These are phyloP conservation scores for Prionchulus punctatus DNA, from an alignment of 2,888 invertebrate genomes.

Conservation along the genomic window DNA sequence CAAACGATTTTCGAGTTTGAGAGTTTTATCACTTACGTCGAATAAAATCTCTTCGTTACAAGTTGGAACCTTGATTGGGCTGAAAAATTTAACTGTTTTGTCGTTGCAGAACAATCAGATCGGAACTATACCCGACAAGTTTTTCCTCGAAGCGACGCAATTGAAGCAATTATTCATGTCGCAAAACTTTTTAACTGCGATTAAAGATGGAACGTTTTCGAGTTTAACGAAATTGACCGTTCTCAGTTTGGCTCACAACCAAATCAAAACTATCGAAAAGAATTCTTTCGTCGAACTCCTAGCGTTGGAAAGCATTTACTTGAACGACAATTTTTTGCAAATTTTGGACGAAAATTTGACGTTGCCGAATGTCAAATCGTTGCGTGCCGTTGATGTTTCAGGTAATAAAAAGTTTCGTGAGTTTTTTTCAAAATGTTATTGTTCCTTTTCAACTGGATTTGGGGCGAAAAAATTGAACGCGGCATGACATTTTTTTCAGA, in stretches of 20 bases:
- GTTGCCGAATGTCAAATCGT: no score
- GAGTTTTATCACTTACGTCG: conserved; percentile 22
- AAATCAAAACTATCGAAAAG: conserved; percentile 11
- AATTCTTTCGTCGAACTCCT: conserved; percentile 7
- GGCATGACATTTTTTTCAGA: no score
- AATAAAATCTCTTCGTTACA: conserved; percentile 18
- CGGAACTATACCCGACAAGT: conserved; percentile 26
- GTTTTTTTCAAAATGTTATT: no score
- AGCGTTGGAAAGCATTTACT: conserved; percentile 15
- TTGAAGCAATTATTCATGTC: conserved; percentile 37
- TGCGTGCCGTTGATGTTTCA: conserved; percentile 17
- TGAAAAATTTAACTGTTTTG: conserved; percentile 22
- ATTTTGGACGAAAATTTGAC: conserved; percentile 21
- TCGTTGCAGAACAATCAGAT: conserved; percentile 34
- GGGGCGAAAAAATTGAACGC: no score
- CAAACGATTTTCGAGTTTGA: conserved; percentile 19
- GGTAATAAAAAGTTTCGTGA: no score
- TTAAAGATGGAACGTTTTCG: not conserved
- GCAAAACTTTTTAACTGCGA: conserved; percentile 29
- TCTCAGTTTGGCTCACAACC: conserved; percentile 17
- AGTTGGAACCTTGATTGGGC: conserved; percentile 14
- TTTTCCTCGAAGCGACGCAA: conserved; percentile 29
- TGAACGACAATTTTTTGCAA: conserved; percentile 24
- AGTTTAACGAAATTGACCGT: conserved; percentile 13
- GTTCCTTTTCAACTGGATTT: no score